phyloP scores from a whole-genome alignment of 2,888 invertebrate genomes.

The Tetrapedia diversipes region DNA sequence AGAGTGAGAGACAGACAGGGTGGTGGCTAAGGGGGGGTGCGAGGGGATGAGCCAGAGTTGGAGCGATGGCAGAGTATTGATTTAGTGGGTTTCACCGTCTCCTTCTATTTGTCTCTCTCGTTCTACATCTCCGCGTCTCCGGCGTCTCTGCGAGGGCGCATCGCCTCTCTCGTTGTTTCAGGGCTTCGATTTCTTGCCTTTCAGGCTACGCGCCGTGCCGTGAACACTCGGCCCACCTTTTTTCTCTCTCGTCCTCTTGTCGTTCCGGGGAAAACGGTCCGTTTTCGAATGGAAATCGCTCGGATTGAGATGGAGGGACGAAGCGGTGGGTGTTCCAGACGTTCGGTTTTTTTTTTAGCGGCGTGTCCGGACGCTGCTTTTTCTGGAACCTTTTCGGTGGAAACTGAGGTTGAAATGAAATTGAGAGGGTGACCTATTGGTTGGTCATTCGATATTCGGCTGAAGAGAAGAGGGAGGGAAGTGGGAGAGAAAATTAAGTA shows the following conservation, averaged over 20 bases:
- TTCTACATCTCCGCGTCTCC: slow-evolving; percentile 78
- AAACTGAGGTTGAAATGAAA: neutral
- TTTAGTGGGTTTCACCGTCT: slow-evolving; percentile 82
- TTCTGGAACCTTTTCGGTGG: neutral
- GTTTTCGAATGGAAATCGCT: slow-evolving; percentile 27
- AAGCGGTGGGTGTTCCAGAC: neutral
- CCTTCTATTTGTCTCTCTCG: slow-evolving; percentile 82
- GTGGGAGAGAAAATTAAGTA: no score
- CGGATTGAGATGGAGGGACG: neutral
- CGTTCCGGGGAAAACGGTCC: slow-evolving; percentile 13
- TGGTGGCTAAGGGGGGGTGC: slow-evolving; percentile 71
- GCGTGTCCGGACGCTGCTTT: neutral
- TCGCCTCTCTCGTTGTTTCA: slow-evolving; percentile 67
- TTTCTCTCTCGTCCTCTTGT: neutral
- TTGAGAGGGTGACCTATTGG: neutral
- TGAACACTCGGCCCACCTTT: neutral
- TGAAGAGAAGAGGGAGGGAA: no score
- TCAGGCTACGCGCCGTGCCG: slow-evolving; percentile 20
- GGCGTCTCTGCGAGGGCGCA: slow-evolving; percentile 67
- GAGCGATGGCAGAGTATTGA: slow-evolving; percentile 83
- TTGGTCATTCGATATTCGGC: no score
- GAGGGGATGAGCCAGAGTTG: slow-evolving; percentile 81
- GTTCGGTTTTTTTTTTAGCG: neutral
- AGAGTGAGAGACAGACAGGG: slow-evolving; percentile 51
- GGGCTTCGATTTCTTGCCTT: slow-evolving; percentile 64